Conservation (phyloP, 2,888 invertebrate species). For the Hypolimnas misippus region DNA sequence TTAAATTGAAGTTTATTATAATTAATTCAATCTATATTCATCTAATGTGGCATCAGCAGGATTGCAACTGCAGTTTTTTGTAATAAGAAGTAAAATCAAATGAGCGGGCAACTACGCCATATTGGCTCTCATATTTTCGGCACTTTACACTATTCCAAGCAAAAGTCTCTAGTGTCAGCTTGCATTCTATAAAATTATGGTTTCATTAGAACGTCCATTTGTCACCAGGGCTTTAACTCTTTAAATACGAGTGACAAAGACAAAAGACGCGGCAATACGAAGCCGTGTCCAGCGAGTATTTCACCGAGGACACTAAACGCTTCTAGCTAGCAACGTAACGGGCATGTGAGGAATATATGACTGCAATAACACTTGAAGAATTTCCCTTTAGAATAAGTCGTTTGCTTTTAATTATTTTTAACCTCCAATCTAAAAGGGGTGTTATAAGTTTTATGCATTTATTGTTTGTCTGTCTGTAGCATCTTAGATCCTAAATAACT, state of each 20-base stretch:
- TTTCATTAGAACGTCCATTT: slow-evolving; percentile 1
- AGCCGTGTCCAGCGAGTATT: slow-evolving; percentile 5
- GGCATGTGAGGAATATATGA: neutral
- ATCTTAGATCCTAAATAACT: no score
- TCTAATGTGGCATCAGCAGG: no score
- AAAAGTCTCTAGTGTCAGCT: neutral
- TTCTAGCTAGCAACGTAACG: neutral
- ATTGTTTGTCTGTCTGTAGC: no score
- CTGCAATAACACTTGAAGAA: slow-evolving; percentile 10
- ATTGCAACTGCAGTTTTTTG: no score
- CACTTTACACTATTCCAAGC: no score
- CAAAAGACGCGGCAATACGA: slow-evolving; percentile 9
- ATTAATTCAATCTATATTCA: no score
- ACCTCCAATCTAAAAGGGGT: no score
- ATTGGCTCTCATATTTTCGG: no score
- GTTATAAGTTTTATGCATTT: no score
- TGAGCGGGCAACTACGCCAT: no score
- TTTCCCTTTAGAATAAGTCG: neutral
- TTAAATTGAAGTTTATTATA: no score
- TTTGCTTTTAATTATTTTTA: neutral
- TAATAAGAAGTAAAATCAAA: no score
- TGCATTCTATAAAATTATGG: neutral
- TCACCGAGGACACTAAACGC: neutral
- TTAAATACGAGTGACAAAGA: slow-evolving; percentile 4
- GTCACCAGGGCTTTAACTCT: slow-evolving; percentile 1